Conservation (phyloP, 2,888 invertebrate species). For the Folsomia manolachei region DNA sequence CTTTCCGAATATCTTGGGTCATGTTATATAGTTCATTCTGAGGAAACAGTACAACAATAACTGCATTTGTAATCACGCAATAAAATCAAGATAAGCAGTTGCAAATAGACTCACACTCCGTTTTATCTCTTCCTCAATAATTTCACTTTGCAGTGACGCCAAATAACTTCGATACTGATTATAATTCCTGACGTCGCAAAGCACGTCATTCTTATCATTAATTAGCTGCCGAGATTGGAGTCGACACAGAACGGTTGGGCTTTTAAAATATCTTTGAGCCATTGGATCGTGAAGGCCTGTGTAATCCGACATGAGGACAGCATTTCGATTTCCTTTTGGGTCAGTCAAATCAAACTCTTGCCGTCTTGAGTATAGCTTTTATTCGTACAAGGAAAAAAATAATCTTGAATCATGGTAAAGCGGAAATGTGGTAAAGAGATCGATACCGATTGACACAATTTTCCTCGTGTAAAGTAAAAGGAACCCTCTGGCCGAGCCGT, state of each 20-base stretch:
- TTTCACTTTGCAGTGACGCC: conserved; percentile 21
- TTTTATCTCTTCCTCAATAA: conserved; percentile 17
- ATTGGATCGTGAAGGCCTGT: conserved; percentile 29
- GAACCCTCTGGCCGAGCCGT: conserved; percentile 6
- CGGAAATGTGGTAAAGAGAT: too few species aligned
- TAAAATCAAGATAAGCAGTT: too few species aligned
- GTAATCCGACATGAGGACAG: conserved; percentile 10
- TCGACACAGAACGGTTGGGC: background rate
- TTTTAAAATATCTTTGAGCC: conserved; percentile 20
- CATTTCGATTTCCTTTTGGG: conserved; percentile 19
- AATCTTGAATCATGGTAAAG: background rate
- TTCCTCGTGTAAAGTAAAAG: conserved; percentile 27
- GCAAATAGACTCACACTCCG: too few species aligned
- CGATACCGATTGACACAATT: conserved; percentile 21
- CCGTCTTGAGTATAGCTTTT: background rate
- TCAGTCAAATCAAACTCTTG: conserved; percentile 28
- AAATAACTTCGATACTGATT: conserved; percentile 25
- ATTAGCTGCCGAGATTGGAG: conserved; percentile 23
- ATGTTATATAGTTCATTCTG: background rate
- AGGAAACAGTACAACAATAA: too few species aligned
- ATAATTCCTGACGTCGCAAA: conserved; percentile 25
- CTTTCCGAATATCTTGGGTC: background rate
- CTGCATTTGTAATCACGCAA: too few species aligned
- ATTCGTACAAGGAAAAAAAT: conserved; percentile 11
- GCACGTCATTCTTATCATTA: conserved; percentile 22